Conservation (phyloP, 1,140 invertebrate genomes). For the Pseudoatta argentina region DNA sequence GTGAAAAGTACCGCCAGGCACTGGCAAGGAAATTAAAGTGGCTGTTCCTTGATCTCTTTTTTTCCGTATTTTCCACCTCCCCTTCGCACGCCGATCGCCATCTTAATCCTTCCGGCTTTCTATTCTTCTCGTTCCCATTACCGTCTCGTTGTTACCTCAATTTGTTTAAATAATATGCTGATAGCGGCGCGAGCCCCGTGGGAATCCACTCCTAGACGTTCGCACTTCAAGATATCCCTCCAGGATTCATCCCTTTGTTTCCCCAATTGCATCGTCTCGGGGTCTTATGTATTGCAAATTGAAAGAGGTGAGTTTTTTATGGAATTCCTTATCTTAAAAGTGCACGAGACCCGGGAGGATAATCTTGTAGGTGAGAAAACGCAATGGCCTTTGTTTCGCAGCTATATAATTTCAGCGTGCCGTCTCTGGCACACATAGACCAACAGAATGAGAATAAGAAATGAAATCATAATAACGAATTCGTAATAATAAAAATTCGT, state of each 20-base stretch:
- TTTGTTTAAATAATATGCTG: slow-evolving; percentile 59
- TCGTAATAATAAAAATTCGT: not conserved
- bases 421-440: not conserved
- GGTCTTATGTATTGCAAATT: slow-evolving; percentile 45
- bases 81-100: not conserved
- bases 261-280: not conserved
- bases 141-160: not conserved
- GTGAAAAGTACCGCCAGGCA: slow-evolving; percentile 41
- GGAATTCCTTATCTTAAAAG: slow-evolving; percentile 1
- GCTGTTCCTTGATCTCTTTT: slow-evolving; percentile 28
- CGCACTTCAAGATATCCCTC: slow-evolving; percentile 16
- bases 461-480: slow-evolving; percentile 7
- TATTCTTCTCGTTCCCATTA: not conserved
- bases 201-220: not conserved
- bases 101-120: slow-evolving; percentile 15
- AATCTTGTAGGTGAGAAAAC: slow-evolving; percentile 7
- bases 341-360: slow-evolving; percentile 2
- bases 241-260: not conserved
- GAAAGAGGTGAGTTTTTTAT: slow-evolving; percentile 38
- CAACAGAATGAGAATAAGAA: not conserved
- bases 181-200: not conserved
- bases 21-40: slow-evolving; percentile 53
- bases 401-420: not conserved
- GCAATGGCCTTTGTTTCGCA: not conserved
- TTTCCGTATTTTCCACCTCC: not conserved